A percentile compares a stretch with the other conserved stretches of the same genome.
Evolutionary conservation across 2,797 vertebrate genomes (phyloP).

Genomic region (Lophius americanus): DNA sequence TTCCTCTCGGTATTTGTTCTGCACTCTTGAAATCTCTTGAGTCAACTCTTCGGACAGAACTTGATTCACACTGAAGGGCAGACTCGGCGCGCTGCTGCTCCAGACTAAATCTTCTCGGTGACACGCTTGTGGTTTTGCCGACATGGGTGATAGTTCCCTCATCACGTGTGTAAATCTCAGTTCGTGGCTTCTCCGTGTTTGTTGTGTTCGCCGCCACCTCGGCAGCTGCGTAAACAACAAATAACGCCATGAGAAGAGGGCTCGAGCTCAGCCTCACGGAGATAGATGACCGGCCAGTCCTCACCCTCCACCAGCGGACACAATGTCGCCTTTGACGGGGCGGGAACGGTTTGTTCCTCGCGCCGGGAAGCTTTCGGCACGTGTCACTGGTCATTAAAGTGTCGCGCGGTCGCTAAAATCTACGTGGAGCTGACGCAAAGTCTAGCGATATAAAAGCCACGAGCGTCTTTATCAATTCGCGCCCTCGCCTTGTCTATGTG

Average conservation of each 20-base stretch:
- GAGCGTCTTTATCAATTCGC: slow-evolving; percentile 16
- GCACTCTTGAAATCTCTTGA: too few species aligned
- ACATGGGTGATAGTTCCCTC: too few species aligned
- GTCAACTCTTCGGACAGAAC: too few species aligned
- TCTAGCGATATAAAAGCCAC: neutral
- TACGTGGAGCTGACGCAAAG: neutral
- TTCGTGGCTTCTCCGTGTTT: neutral
- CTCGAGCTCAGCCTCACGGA: neutral
- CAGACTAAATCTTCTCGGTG: too few species aligned
- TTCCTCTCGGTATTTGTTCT: too few species aligned
- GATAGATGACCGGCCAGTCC: slow-evolving; percentile 49
- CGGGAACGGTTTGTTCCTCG: slow-evolving; percentile 46
- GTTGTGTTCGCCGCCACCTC: neutral
- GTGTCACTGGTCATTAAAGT: slow-evolving; percentile 6
- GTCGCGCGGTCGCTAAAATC: neutral
- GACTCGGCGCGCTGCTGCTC: too few species aligned
- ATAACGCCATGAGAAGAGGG: neutral
- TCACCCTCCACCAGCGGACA: slow-evolving; percentile 65
- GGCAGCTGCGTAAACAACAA: neutral
- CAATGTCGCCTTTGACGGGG: slow-evolving; percentile 79
- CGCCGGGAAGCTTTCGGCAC: slow-evolving; percentile 6
- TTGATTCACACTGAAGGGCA: too few species aligned
- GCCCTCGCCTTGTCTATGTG: slow-evolving; percentile 16
- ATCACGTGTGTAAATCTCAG: too few species aligned
- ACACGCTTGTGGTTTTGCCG: too few species aligned